These are phyloP conservation scores for Tamias sibiricus DNA, from an alignment of 2,113 vertebrate species.

Conservation along the genomic window DNA sequence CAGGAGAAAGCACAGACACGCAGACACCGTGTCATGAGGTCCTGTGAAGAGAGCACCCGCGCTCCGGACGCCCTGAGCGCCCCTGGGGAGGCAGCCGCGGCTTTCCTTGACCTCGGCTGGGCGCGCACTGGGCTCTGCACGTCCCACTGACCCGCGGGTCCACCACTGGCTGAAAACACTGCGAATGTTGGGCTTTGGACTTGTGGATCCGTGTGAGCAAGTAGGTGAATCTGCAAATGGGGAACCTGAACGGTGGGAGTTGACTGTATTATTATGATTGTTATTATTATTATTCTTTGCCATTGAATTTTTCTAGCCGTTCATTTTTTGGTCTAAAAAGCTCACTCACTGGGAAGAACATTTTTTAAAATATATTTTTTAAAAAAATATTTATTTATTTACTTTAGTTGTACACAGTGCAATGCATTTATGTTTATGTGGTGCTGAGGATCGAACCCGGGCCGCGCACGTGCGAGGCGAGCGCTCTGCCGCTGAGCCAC, in stretches of 20 bases:
- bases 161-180: neutral
- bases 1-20: neutral
- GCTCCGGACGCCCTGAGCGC: too few relatives aligned
- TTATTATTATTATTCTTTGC: neutral
- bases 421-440: too few relatives aligned
- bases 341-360: neutral
- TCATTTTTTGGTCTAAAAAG: conserved; percentile 21
- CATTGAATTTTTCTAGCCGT: neutral
- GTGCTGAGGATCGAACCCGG: too few relatives aligned
- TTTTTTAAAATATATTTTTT: too few relatives aligned
- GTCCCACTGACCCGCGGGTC: neutral
- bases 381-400: too few relatives aligned
- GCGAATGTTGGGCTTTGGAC: neutral
- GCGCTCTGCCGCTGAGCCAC: too few relatives aligned
- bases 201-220: conserved; percentile 15
- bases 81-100: neutral
- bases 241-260: neutral
- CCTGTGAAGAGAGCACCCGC: neutral
- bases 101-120: neutral
- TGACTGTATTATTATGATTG: neutral
- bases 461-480: too few relatives aligned
- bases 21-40: neutral
- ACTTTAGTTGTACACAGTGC: too few relatives aligned
- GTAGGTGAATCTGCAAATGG: neutral
- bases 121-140: neutral